phyloP scores from a whole-genome alignment of 1,140 invertebrate genomes.

The Ctenoplectra terminalis region DNA sequence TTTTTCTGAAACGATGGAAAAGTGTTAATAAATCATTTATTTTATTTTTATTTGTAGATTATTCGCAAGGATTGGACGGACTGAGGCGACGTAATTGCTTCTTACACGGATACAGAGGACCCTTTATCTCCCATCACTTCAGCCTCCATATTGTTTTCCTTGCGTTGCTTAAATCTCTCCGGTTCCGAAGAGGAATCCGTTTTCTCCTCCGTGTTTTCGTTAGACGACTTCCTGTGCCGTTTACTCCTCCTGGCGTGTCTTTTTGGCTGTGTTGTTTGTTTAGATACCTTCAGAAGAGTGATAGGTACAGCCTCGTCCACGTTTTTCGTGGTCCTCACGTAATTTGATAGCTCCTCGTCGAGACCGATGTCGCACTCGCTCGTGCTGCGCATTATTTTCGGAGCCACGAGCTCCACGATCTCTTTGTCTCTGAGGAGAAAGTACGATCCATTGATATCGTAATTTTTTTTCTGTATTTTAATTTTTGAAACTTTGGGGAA shows the following conservation, averaged over 20 bases:
- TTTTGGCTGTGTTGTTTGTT: background rate
- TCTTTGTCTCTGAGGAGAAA: constrained; percentile 1
- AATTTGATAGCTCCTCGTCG: constrained; percentile 53
- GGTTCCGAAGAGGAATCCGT: background rate
- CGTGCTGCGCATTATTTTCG: constrained; percentile 33
- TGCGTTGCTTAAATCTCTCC: background rate
- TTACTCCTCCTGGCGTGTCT: background rate
- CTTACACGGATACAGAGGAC: constrained; percentile 2
- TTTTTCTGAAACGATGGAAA: background rate
- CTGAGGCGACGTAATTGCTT: background rate
- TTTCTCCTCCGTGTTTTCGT: background rate
- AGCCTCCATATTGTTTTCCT: background rate
- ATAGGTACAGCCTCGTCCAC: constrained; percentile 21
- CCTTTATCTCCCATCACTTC: background rate
- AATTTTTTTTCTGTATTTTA: no score
- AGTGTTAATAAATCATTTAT: background rate
- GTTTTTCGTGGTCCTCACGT: constrained; percentile 43
- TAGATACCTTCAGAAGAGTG: constrained; percentile 25
- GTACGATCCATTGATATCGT: background rate
- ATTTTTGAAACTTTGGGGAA: no score
- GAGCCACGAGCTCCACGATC: constrained; percentile 37
- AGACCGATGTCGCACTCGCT: constrained; percentile 50
- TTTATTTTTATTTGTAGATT: background rate
- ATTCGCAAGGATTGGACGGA: background rate
- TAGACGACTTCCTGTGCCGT: constrained; percentile 3